Conservation (phyloP, 1,140 invertebrate species). For the Choristoneura fumiferana region DNA sequence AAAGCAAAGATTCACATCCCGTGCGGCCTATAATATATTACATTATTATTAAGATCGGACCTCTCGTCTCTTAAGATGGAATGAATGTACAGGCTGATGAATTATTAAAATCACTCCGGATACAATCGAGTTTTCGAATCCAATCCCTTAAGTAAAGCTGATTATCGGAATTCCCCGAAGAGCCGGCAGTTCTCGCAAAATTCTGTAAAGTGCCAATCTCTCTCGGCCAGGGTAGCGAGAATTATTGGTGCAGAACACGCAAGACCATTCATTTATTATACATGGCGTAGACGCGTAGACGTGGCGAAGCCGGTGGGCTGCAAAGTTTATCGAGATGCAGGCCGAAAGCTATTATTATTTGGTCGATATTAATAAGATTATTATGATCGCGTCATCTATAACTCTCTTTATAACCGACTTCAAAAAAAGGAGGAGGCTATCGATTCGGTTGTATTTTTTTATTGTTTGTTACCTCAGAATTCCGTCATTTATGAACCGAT, state of each 20-base stretch:
- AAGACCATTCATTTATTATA: slow-evolving; percentile 60
- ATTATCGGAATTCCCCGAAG: slow-evolving; percentile 64
- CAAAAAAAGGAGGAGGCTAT: too few relatives aligned
- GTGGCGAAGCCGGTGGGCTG: slow-evolving; percentile 11
- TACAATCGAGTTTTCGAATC: slow-evolving; percentile 70
- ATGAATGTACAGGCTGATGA: slow-evolving; percentile 55
- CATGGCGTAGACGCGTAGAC: slow-evolving; percentile 26
- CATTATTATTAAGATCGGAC: slow-evolving; percentile 35
- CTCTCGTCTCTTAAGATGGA: slow-evolving; percentile 36
- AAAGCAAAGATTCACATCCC: too few relatives aligned
- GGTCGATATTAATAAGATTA: too few relatives aligned
- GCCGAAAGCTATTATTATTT: too few relatives aligned
- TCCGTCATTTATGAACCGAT: too few relatives aligned
- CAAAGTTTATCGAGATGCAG: background rate
- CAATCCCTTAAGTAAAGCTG: slow-evolving; percentile 75
- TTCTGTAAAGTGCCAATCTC: slow-evolving; percentile 69
- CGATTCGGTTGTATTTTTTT: too few relatives aligned
- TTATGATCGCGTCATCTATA: too few relatives aligned
- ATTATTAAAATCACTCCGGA: slow-evolving; percentile 74
- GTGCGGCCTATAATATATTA: slow-evolving; percentile 22
- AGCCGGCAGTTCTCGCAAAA: slow-evolving; percentile 51
- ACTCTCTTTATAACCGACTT: too few relatives aligned
- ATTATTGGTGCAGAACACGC: slow-evolving; percentile 57
- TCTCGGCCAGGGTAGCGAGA: slow-evolving; percentile 41
- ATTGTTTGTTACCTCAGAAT: too few relatives aligned